Base-by-base conservation (phyloP, 2,797 vertebrate species). In the Percopsis omiscomaycus region DNA sequence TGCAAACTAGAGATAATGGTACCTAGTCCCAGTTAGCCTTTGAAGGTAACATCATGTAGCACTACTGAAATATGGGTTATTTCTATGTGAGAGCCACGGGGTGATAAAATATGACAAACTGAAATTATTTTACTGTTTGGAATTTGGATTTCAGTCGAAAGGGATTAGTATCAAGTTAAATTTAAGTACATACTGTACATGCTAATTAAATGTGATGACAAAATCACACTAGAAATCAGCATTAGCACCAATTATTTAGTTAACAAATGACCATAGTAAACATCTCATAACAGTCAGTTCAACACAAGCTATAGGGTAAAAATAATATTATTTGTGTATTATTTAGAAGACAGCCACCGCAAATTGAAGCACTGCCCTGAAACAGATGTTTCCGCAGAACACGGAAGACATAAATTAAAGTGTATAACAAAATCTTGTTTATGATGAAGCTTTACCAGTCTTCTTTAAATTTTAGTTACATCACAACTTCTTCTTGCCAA, bases 41-140 rank as follows among this genome's bases (percentile, higher is more conserved):
- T 55, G 13, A 47, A 11, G 11, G 51, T 62, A 32, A 66, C 10
- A 28, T 62, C 37, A 69, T 77, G 62, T 73, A 79, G 71, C 72
- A 28, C 45, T 28, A 51, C 3, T 48, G 44, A 55, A 62, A 52
- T 60, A 10, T 46, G 46, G 48, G 6, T 29, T 61, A n/a, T 52
- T 1, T 0, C 42, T n/a, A 42, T 42, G 30, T 29, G 3, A 55
- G 27, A 2, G 13, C 46, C 70, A 2, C 27, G 50, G 4, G 49
- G 4, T 11, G 10, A 27, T 27, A n/a, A 47, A 27, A 30, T 16
- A 16, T 46, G 30, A 22, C 30, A 11, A 28, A 37, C 32, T 42
- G 44, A 22, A 15, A 3, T 50, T 9, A 42, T 42, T 42, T 42
- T 0, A 42, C 37, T 42, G 37, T 42, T 42, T 42, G 37, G 37